Base-by-base conservation (phyloP, 2,888 invertebrate species). In the Uloborus plumipes region DNA sequence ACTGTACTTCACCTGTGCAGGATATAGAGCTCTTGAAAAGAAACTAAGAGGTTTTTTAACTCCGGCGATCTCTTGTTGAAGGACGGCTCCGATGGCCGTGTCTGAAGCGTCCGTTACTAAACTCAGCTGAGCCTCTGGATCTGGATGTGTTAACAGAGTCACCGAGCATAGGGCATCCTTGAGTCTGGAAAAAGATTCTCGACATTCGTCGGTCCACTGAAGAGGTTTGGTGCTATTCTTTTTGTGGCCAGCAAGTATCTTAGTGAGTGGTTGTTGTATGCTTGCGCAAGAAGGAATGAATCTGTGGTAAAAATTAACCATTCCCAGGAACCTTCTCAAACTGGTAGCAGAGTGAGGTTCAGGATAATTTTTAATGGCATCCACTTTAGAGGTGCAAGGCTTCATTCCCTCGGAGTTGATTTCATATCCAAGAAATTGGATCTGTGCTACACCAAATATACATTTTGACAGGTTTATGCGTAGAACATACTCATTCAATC, bases 261-360 rank as follows among this genome's bases (percentile, higher is more conserved):
- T 15, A 1, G 50, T 70, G 15, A 61, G 11, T 26, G 64, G 83
- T 47, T 76, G 13, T 39, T 76, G 74, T 6, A 84, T 15, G n/a
- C n/a, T 53, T 51, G 85, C 85, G 22, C 50, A 84, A 15, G 53
- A 49, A 18, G 83, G 85, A 31, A 85, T 39, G 61, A 85, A 85
- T 14, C 77, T 67, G 31, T 72, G 85, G 62, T 85, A 85, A 71
- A 83, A 85, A 62, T 85, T 85, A 31, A 79, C 47, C 79, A 85
- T 85, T 15, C 84, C 85, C 14, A 78, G 53, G 59, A 83, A 83
- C 39, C 65, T 70, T 47, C 78, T 74, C 53, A 85, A 59, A 18
- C 67, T 22, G 31, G 50, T n/a, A 26, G 69, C 22, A 51, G 59
- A 20, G 15, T 50, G 22, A 39, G 64, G 64, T 39, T 67, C 22